phyloP scores from a whole-genome alignment of 2,797 vertebrate genomes.

The Moxostoma hubbsi region DNA sequence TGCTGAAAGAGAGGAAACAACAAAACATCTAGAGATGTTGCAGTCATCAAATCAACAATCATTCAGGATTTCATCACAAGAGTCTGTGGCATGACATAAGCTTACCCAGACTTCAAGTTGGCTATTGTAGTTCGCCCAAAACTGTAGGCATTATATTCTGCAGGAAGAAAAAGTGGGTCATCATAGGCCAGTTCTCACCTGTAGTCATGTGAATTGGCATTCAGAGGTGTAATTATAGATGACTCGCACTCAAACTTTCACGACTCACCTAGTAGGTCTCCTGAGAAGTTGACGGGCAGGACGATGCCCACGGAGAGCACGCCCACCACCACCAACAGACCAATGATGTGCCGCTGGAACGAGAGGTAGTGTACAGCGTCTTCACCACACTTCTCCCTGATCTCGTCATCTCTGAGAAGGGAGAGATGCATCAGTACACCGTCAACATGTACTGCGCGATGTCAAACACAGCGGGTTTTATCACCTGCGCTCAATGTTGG shows the following conservation, averaged over 20 bases:
- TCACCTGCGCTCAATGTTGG: too few relatives aligned
- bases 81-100: neutral
- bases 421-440: neutral
- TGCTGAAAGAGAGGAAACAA: slow-evolving; percentile 70
- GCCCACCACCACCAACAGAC: slow-evolving; percentile 91
- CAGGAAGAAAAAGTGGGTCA: slow-evolving; percentile 2
- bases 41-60: slow-evolving; percentile 7
- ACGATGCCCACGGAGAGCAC: slow-evolving; percentile 96
- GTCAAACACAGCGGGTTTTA: too few relatives aligned
- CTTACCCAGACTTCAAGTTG: slow-evolving; percentile 89
- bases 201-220: neutral
- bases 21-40: slow-evolving; percentile 13
- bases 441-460: too few relatives aligned
- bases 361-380: slow-evolving; percentile 97
- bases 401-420: slow-evolving; percentile 89
- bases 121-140: slow-evolving; percentile 98
- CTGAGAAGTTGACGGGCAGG: slow-evolving; percentile 97
- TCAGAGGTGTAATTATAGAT: neutral
- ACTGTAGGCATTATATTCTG: slow-evolving; percentile 95
- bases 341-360: slow-evolving; percentile 98
- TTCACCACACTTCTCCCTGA: slow-evolving; percentile 94
- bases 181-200: neutral
- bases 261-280: slow-evolving; percentile 89
- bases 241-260: neutral
- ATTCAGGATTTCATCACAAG: neutral